Evolutionary conservation across 2,113 vertebrate species (phyloP).

Genomic region (Erythrocercus mccallii): DNA sequence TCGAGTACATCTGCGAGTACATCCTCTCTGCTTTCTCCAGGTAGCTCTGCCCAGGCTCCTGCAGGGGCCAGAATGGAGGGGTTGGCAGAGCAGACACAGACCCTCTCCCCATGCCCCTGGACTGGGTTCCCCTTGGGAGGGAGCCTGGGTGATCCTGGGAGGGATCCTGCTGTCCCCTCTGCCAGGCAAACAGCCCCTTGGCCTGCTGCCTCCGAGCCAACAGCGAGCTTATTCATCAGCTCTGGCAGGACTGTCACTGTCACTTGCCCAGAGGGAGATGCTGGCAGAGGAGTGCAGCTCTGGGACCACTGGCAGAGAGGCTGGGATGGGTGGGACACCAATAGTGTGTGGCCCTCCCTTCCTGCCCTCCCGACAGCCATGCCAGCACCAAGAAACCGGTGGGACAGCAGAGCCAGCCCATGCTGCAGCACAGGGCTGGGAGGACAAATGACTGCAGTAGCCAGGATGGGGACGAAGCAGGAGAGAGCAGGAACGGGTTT

Average conservation of each 20-base stretch:
- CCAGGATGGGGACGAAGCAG: neutral
- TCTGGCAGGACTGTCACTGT: neutral
- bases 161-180: neutral
- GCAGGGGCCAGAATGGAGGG: neutral
- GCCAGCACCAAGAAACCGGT: rapidly evolving
- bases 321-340: neutral
- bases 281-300: neutral
- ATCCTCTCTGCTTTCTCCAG: conserved; percentile 82
- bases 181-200: neutral
- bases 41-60: conserved; percentile 84
- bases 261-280: rapidly evolving
- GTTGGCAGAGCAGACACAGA: rapidly evolving
- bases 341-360: neutral
- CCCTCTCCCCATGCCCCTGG: neutral
- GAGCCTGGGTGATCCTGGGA: neutral
- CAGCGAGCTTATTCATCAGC: neutral
- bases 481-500: neutral
- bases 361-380: neutral
- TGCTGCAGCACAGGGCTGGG: neutral
- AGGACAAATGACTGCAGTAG: conserved; percentile 33
- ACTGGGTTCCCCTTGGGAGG: rapidly evolving
- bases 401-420: neutral
- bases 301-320: neutral
- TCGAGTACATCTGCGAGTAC: conserved; percentile 75
- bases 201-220: neutral